A percentile compares a stretch with the other conserved stretches of the same genome.
These are phyloP conservation scores for Tichodroma muraria DNA, from an alignment of 2,113 vertebrate genomes.

Conservation along the genomic window DNA sequence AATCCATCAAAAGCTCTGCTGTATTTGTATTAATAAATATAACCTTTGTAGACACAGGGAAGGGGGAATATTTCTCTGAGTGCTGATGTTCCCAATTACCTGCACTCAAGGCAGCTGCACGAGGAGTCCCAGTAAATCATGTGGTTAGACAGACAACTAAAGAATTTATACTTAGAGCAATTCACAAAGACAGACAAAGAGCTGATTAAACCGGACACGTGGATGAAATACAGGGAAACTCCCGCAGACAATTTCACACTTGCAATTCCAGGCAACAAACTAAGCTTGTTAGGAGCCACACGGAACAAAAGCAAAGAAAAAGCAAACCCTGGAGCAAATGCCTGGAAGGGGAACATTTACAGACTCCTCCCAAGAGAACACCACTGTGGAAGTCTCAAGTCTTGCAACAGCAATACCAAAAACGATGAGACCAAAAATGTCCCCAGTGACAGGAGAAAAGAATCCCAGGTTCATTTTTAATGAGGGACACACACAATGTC, in stretches of 20 bases:
- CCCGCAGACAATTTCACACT: neutral
- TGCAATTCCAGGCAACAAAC: slow-evolving; percentile 37
- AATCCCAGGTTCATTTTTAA: neutral
- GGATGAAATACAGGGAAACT: slow-evolving; percentile 44
- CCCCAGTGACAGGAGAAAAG: neutral
- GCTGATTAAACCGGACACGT: slow-evolving; percentile 54
- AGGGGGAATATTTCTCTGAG: neutral
- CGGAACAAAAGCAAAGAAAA: neutral
- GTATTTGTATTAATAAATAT: neutral
- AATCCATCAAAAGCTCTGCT: neutral
- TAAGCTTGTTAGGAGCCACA: neutral
- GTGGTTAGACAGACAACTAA: slow-evolving; percentile 4
- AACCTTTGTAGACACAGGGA: neutral
- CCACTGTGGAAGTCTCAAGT: neutral
- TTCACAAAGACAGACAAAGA: slow-evolving; percentile 48
- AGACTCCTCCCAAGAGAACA: neutral
- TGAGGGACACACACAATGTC: neutral
- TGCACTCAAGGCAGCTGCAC: neutral
- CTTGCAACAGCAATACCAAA: neutral
- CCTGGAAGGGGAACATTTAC: neutral
- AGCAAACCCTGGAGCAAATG: neutral
- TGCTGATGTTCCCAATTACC: slow-evolving; percentile 50
- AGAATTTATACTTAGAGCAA: slow-evolving; percentile 52
- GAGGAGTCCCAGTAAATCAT: slow-evolving; percentile 57
- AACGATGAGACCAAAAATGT: neutral